Conservation (phyloP, 37 sponge, comb jelly and placozoan species). For the Beroe ovata region DNA sequence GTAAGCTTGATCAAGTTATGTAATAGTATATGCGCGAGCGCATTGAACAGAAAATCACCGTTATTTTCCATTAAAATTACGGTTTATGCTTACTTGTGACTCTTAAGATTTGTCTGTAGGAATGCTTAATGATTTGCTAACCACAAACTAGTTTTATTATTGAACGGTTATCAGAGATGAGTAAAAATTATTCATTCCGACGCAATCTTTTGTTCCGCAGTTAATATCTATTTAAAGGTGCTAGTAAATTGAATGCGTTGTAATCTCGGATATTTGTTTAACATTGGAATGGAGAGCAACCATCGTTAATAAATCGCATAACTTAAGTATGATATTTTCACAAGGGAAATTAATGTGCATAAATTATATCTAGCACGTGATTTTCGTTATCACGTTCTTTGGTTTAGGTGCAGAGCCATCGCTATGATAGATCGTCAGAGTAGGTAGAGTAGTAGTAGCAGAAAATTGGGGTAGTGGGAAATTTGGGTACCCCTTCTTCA, state of each 20-base stretch:
- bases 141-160: background rate
- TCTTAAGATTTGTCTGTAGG: no score
- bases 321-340: background rate
- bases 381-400: no score
- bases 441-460: background rate
- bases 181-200: background rate
- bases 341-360: background rate
- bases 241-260: background rate
- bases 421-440: no score
- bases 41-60: no score
- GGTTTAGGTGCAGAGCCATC: no score
- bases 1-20: no score
- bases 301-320: background rate
- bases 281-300: background rate
- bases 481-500: background rate
- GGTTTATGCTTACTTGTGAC: background rate
- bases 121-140: background rate
- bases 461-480: background rate
- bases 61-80: background rate
- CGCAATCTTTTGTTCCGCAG: background rate
- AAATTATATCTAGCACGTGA: no score
- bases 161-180: background rate
- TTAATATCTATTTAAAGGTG: background rate
- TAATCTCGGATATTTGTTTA: background rate
- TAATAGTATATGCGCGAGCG: no score